A percentile compares a stretch with the other conserved stretches of the same genome.
Conservation (phyloP, 2,797 vertebrate genomes). For the Helicolenus hilgendorfi region DNA sequence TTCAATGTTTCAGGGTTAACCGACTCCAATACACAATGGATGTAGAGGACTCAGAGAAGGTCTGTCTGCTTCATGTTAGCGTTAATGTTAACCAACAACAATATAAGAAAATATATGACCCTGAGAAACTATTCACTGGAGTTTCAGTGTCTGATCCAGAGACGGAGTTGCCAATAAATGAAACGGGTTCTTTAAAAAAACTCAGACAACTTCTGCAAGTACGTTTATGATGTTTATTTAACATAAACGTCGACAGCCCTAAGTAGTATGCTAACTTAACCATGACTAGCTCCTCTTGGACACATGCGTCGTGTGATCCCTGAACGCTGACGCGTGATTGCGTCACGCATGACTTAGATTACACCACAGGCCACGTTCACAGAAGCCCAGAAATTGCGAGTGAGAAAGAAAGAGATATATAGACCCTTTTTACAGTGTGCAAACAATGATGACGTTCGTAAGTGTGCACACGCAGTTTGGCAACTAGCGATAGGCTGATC, state of each 20-base stretch:
- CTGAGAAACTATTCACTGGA: neutral
- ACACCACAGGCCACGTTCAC: neutral
- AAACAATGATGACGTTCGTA: no score
- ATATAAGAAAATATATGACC: neutral
- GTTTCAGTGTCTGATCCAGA: neutral
- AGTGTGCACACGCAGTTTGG: no score
- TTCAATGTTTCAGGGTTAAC: neutral
- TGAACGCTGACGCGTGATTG: no score
- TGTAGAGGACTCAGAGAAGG: neutral
- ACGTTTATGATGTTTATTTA: no score
- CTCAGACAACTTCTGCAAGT: no score
- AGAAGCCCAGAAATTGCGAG: neutral
- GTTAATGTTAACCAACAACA: neutral
- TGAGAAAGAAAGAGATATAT: neutral
- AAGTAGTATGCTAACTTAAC: no score
- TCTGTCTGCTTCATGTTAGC: neutral
- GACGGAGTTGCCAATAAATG: neutral
- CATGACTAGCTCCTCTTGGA: no score
- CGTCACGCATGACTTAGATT: neutral
- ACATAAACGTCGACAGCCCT: no score
- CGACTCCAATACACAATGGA: neutral
- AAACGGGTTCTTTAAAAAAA: no score
- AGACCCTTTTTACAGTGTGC: neutral
- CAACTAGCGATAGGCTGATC: no score
- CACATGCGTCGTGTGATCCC: no score